Evolutionary conservation across 2,888 invertebrate species (phyloP).

Genomic region (Myopa tessellatipennis): DNA sequence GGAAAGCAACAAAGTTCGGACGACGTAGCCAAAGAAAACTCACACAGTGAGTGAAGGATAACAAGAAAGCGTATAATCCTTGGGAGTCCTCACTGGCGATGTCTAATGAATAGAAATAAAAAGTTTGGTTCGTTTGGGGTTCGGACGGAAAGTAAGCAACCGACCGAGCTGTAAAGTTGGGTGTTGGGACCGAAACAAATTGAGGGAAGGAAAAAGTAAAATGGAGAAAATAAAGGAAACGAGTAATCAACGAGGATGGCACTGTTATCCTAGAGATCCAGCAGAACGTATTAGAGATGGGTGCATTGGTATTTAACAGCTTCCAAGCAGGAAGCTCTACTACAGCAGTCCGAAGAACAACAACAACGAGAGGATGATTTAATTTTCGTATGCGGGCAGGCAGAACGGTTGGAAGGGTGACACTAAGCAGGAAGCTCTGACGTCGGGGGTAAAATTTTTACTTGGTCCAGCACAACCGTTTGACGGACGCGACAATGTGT

Average conservation of each 20-base stretch:
- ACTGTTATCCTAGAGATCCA: too few relatives aligned
- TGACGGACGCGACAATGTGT: too few relatives aligned
- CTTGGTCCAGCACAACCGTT: too few relatives aligned
- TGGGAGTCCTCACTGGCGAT: slow-evolving; percentile 33
- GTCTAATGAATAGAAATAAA: slow-evolving; percentile 40
- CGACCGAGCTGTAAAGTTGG: neutral
- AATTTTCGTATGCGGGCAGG: too few relatives aligned
- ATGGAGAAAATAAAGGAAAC: neutral
- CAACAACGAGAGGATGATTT: too few relatives aligned
- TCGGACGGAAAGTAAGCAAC: neutral
- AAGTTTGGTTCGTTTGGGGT: neutral
- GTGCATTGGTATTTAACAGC: too few relatives aligned
- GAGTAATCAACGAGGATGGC: neutral
- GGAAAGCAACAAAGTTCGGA: slow-evolving; percentile 32
- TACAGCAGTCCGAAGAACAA: too few relatives aligned
- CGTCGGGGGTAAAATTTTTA: too few relatives aligned
- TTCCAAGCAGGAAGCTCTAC: too few relatives aligned
- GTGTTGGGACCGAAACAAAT: slow-evolving; percentile 1
- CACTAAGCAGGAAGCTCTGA: too few relatives aligned
- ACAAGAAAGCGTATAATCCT: slow-evolving; percentile 39
- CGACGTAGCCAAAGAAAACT: slow-evolving; percentile 45
- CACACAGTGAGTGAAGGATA: slow-evolving; percentile 53
- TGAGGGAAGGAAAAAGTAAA: neutral
- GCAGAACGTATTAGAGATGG: too few relatives aligned
- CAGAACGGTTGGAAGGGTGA: too few relatives aligned